Evolutionary conservation across 1,140 invertebrate species (phyloP).

Genomic region (Drosophila tropicalis): DNA sequence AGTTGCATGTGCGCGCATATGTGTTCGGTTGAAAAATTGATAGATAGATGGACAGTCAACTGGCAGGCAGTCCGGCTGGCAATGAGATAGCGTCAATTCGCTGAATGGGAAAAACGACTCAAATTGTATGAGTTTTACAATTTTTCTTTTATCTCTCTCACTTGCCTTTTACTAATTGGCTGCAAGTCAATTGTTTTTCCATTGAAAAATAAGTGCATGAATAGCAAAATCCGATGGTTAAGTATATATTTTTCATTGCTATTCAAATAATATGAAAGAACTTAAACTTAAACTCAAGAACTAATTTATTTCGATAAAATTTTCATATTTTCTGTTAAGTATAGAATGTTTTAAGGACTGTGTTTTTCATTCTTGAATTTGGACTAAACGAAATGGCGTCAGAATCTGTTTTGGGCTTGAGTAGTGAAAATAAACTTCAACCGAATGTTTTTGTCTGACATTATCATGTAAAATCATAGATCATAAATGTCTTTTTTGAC

Average conservation of each 20-base stretch:
- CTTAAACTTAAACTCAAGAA: neutral
- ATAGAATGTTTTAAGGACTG: too few species aligned
- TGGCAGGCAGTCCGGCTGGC: constrained; percentile 19
- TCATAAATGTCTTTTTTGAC: too few species aligned
- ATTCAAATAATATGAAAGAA: neutral
- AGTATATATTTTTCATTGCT: neutral
- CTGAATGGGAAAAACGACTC: constrained; percentile 13
- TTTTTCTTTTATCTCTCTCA: constrained; percentile 8
- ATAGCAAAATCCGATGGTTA: neutral
- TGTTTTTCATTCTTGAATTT: too few species aligned
- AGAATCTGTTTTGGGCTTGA: too few species aligned
- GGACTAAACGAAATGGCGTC: too few species aligned
- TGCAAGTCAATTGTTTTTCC: constrained; percentile 46
- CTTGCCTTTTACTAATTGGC: constrained; percentile 58
- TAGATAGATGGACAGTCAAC: constrained; percentile 62
- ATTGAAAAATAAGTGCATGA: constrained; percentile 25
- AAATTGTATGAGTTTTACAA: neutral
- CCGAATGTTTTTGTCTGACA: too few species aligned
- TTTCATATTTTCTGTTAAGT: too few species aligned
- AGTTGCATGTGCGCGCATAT: constrained; percentile 40
- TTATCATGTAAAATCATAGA: too few species aligned
- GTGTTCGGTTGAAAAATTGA: constrained; percentile 41
- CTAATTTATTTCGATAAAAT: too few species aligned
- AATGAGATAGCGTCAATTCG: constrained; percentile 41
- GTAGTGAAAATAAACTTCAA: too few species aligned